phyloP scores from a whole-genome alignment of 2,113 vertebrate species.

The Lasiurus borealis region DNA sequence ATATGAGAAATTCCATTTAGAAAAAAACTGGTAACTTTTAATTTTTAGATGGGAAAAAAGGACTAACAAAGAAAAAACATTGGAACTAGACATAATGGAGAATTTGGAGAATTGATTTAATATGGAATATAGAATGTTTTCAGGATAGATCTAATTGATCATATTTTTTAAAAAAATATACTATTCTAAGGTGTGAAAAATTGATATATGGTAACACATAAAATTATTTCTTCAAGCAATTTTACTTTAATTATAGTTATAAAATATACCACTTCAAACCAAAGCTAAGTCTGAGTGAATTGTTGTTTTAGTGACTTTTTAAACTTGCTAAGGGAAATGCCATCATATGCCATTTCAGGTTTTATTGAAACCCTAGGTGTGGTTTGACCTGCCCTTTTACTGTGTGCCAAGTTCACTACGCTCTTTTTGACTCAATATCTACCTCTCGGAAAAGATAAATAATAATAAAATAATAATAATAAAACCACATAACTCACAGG shows the following conservation, averaged over 20 bases:
- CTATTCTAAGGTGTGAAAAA: neutral
- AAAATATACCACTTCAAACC: neutral
- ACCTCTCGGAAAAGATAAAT: neutral
- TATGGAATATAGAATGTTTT: neutral
- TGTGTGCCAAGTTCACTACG: neutral
- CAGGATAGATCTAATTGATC: neutral
- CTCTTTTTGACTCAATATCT: neutral
- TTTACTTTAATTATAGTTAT: neutral
- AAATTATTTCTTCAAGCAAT: neutral
- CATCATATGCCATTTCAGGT: neutral
- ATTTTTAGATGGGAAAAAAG: neutral
- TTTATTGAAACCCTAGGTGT: neutral
- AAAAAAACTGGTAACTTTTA: neutral
- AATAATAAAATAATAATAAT: neutral
- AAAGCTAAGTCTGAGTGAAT: neutral
- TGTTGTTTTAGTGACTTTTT: neutral
- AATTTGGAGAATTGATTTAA: neutral
- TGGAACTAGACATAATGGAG: neutral
- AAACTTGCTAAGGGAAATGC: neutral
- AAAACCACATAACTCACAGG: neutral
- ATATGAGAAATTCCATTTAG: neutral
- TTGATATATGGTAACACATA: neutral
- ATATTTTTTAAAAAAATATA: neutral
- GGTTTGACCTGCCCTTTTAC: neutral
- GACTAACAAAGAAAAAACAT: neutral